Base-by-base conservation (phyloP, 2,113 vertebrate genomes). In the Misgurnus mizolepis region DNA sequence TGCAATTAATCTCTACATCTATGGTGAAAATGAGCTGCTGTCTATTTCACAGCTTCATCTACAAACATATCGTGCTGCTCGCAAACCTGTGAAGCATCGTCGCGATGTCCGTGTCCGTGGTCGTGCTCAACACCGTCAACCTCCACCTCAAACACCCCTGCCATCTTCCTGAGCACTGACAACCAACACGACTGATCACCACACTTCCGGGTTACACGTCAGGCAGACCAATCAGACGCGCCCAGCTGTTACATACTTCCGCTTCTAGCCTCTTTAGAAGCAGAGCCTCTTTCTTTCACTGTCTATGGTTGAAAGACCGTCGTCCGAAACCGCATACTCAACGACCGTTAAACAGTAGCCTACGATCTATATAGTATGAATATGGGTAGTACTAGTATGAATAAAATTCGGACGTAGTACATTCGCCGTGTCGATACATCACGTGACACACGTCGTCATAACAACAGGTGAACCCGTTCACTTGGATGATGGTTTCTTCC, bases 121-220 rank as follows among this genome's bases (percentile, higher is more conserved):
- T 93, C 89, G 85, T 94, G 93, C 76, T 92, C 90, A 12, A 92
- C 90, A 81, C 93, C 93, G 83, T 93, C 91, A 83, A 93, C 93
- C 90, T 93, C 93, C 90, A 94, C 93, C 89, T 94, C 93, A 86
- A 94, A 93, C 92, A 94, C 92, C 73, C 92, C 93, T 76, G 93
- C 93, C 93, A 94, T 94, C 87, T 92, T 94, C 88, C 77, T 43
- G 88, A 91, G 88, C 86, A 86, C 79, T 83, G 73, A 71, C 80
- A 41, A 49, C 47, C 39, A 34, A 34, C 27, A 34, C 14, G 62
- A 56, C 27, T 50, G 55, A 10, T 40, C 45, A 67, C 55, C 17
- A 27, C 74, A 56, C 58, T 85, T 87, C 87, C 86, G 86, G 83
- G 84, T 86, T 73, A 81, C 39, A 4, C 3, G 60, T 15, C 2